Conservation (phyloP, 2,888 invertebrate genomes). For the Cataglyphis rosenhaueri region DNA sequence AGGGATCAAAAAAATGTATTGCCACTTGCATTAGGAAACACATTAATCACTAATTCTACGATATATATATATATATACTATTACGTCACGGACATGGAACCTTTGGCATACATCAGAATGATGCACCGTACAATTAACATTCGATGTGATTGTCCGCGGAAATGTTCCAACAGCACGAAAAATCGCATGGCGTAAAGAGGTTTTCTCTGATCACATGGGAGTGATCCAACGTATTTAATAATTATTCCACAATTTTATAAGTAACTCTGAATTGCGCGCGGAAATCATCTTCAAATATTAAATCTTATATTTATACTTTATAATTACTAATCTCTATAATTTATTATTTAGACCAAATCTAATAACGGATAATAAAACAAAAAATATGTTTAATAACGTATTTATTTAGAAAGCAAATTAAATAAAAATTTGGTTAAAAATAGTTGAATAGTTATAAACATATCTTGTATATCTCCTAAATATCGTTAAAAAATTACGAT, state of each 20-base stretch:
- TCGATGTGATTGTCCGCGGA: conserved; percentile 22
- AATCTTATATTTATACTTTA: not conserved
- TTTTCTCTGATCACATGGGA: conserved; percentile 20
- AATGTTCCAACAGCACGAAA: conserved; percentile 27
- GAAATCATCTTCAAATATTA: not conserved
- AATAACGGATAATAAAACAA: not conserved
- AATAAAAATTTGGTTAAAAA: not conserved
- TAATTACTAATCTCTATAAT: not conserved
- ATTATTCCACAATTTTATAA: conserved; percentile 11
- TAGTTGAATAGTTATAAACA: not conserved
- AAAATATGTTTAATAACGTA: not conserved
- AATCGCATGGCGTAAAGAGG: not conserved
- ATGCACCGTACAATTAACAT: conserved; percentile 35
- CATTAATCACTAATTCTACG: not conserved
- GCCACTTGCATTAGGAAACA: not conserved
- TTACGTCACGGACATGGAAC: not conserved
- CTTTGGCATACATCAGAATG: not conserved
- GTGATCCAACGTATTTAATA: not conserved
- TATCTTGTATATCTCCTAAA: too few species aligned
- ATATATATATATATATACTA: not conserved
- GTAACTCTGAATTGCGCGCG: not conserved
- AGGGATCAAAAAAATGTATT: not conserved
- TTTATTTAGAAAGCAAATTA: not conserved
- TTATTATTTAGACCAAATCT: not conserved
- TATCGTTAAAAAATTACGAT: too few species aligned